These are phyloP conservation scores for Aphodius sticticus DNA, from an alignment of 2,888 invertebrate species.

Conservation along the genomic window DNA sequence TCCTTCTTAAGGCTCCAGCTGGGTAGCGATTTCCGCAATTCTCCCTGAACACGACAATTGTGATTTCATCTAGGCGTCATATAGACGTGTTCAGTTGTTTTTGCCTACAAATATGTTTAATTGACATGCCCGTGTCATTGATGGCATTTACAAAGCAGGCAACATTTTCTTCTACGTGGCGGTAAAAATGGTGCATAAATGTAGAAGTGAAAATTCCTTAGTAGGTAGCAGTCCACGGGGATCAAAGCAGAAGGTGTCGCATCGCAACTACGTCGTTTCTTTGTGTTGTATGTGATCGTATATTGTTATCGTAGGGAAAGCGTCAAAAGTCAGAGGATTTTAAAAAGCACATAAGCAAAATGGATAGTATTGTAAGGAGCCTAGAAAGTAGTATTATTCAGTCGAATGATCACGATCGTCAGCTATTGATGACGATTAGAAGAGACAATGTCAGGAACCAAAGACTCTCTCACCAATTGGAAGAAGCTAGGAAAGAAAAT, in stretches of 20 bases:
- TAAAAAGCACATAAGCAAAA: constrained; percentile 33
- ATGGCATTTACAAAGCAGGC: background rate
- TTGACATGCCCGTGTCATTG: background rate
- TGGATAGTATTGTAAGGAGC: constrained; percentile 42
- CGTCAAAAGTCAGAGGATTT: constrained; percentile 24
- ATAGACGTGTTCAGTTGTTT: background rate
- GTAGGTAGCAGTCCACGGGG: background rate
- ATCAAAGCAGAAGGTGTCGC: constrained; percentile 22
- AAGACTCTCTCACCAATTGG: constrained; percentile 47
- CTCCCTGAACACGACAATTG: background rate
- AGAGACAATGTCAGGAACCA: constrained; percentile 47
- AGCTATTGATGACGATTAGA: constrained; percentile 48
- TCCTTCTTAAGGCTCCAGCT: too few relatives aligned
- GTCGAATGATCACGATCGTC: constrained; percentile 48
- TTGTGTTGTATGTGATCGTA: background rate
- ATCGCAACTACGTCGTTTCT: background rate
- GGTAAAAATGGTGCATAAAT: constrained; percentile 33
- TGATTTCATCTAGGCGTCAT: background rate
- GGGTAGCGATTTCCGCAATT: too few relatives aligned
- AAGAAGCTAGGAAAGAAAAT: constrained; percentile 52
- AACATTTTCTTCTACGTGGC: constrained; percentile 24
- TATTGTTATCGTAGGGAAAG: constrained; percentile 14
- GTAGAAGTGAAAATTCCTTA: constrained; percentile 32
- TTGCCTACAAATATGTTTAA: background rate
- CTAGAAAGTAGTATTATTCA: constrained; percentile 49